phyloP scores from a whole-genome alignment of 2,797 vertebrate species.

The Decapterus maruadsi region DNA sequence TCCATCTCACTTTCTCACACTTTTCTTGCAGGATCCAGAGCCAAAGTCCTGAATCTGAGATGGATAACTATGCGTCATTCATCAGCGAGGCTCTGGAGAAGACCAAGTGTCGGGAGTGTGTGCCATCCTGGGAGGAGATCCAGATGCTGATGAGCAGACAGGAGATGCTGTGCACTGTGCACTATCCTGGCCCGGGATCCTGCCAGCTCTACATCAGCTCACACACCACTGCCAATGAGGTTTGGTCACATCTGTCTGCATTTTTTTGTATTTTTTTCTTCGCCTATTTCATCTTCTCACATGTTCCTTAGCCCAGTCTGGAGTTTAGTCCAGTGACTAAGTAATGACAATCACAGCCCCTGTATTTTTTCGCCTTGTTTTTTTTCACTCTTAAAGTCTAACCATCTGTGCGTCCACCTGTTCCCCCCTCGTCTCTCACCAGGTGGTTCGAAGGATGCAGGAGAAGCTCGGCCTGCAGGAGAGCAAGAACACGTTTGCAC shows the following conservation, averaged over 20 bases:
- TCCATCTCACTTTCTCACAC: constrained; percentile 25
- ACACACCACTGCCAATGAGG: constrained; percentile 95
- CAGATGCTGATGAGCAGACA: constrained; percentile 91
- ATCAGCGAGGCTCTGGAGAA: constrained; percentile 91
- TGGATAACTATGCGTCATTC: constrained; percentile 93
- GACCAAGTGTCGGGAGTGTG: constrained; percentile 91
- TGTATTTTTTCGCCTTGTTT: neutral
- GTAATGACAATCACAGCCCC: neutral
- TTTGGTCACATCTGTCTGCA: constrained; percentile 72
- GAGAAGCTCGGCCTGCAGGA: constrained; percentile 90
- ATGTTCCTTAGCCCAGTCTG: neutral
- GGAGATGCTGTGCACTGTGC: constrained; percentile 91
- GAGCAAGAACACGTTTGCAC: constrained; percentile 92
- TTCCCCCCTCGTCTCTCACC: constrained; percentile 11
- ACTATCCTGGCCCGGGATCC: constrained; percentile 90
- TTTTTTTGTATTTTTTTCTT: constrained; percentile 26
- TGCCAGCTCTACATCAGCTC: constrained; percentile 93
- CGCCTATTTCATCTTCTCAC: constrained; percentile 15
- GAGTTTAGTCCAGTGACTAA: constrained; percentile 8
- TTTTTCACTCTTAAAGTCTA: constrained; percentile 3
- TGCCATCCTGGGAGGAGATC: constrained; percentile 97
- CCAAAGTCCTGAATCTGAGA: constrained; percentile 89
- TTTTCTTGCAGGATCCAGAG: constrained; percentile 88
- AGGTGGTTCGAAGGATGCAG: constrained; percentile 93
- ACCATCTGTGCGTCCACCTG: neutral